Conservation (phyloP, 2,113 vertebrate species). For the Xyrauchen texanus region DNA sequence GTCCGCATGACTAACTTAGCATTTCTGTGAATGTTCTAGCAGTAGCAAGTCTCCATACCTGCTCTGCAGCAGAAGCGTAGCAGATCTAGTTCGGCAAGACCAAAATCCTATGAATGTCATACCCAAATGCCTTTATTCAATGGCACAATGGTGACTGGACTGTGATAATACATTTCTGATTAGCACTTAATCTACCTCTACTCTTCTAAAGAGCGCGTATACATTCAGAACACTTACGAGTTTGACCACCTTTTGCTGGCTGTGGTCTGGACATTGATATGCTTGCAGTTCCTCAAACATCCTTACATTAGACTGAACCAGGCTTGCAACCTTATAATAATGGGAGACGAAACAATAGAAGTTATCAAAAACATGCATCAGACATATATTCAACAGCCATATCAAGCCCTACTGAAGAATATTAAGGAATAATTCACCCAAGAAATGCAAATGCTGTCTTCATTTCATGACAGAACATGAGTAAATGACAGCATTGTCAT, state of each 20-base stretch:
- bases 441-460: too few species aligned
- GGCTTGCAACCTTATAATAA: constrained; percentile 44
- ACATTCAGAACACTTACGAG: constrained; percentile 53
- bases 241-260: constrained; percentile 57
- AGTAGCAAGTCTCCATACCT: too few species aligned
- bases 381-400: too few species aligned
- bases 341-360: too few species aligned
- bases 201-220: neutral
- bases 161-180: neutral
- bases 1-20: too few species aligned
- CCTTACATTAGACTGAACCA: constrained; percentile 56
- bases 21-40: too few species aligned
- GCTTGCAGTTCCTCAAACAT: constrained; percentile 62
- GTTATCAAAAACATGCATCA: too few species aligned
- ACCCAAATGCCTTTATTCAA: neutral
- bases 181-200: neutral
- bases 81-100: neutral
- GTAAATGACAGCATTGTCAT: too few species aligned
- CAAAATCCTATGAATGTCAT: neutral
- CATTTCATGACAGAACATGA: too few species aligned
- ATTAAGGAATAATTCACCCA: too few species aligned
- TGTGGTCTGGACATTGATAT: constrained; percentile 52
- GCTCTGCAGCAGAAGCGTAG: too few species aligned
- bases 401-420: too few species aligned
- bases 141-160: neutral